These are phyloP conservation scores for Schlechtendalia chinensis DNA, from an alignment of 1,140 invertebrate genomes.

Conservation along the genomic window DNA sequence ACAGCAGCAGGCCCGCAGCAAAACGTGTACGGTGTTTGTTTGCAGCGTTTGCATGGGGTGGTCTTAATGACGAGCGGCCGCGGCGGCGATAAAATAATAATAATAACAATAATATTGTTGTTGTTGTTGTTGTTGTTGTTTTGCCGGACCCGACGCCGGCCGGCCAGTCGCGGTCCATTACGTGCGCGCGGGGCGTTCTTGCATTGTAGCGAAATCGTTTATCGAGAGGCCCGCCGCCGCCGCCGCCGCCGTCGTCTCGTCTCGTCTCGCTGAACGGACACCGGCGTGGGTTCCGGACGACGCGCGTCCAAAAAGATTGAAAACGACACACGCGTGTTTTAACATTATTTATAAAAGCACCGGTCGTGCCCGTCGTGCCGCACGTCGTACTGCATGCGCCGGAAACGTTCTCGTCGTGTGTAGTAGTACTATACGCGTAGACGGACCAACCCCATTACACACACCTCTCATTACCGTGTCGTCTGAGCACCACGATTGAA, in stretches of 20 bases:
- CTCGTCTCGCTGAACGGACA: constrained; percentile 27
- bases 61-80: not conserved
- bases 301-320: not conserved
- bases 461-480: too few relatives aligned
- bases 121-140: constrained; percentile 12
- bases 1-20: not conserved
- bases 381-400: too few relatives aligned
- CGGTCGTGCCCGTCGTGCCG: too few relatives aligned
- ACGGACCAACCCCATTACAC: too few relatives aligned
- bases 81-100: not conserved
- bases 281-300: constrained; percentile 8
- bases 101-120: not conserved
- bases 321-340: not conserved
- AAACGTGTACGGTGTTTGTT: not conserved
- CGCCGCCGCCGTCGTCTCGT: too few relatives aligned
- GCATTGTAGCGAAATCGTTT: constrained; percentile 21
- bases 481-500: too few relatives aligned
- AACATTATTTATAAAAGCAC: not conserved
- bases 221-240: not conserved
- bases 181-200: not conserved
- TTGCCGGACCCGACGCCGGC: not conserved
- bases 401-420: too few relatives aligned
- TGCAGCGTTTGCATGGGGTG: not conserved
- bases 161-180: constrained; percentile 40
- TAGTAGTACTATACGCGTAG: too few relatives aligned